These are phyloP conservation scores for Scopus umbretta DNA, from an alignment of 2,113 vertebrate species.

Conservation along the genomic window DNA sequence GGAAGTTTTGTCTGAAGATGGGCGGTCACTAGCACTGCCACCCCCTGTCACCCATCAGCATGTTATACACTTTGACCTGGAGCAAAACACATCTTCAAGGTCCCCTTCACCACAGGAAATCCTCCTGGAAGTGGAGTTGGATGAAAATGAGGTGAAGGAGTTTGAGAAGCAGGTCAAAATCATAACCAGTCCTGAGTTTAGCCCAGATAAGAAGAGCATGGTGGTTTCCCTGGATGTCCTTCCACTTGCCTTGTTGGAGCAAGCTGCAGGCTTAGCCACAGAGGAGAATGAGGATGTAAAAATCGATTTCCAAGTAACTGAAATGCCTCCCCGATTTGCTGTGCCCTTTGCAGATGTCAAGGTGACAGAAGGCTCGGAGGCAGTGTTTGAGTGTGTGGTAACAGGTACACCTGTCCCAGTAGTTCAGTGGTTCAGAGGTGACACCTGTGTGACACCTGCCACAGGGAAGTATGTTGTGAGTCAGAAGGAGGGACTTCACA, in stretches of 20 bases:
- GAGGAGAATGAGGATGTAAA: conserved; percentile 83
- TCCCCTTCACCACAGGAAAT: conserved; percentile 98
- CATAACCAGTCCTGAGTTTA: conserved; percentile 91
- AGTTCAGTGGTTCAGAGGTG: conserved; percentile 90
- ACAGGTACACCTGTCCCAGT: conserved; percentile 87
- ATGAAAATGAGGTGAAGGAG: conserved; percentile 93
- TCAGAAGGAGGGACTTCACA: conserved; percentile 85
- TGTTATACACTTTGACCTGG: conserved; percentile 93
- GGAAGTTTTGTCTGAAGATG: conserved; percentile 80
- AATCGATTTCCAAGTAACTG: conserved; percentile 92
- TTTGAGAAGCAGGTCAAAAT: conserved; percentile 99
- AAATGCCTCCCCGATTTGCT: conserved; percentile 94
- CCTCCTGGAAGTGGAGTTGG: conserved; percentile 92
- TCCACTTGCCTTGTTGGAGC: conserved; percentile 84
- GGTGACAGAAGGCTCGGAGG: conserved; percentile 79
- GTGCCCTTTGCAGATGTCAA: conserved; percentile 85
- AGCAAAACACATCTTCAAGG: conserved; percentile 83
- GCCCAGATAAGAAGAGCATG: conserved; percentile 93
- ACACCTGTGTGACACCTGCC: conserved; percentile 75
- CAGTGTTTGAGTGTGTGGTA: conserved; percentile 90
- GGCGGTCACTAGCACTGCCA: conserved; percentile 79
- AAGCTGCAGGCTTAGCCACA: conserved; percentile 70
- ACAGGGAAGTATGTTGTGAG: conserved; percentile 77
- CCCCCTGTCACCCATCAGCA: conserved; percentile 95
- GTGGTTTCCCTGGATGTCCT: conserved; percentile 94